phyloP scores from a whole-genome alignment of 2,113 vertebrate species.

The Vulpes lagopus region DNA sequence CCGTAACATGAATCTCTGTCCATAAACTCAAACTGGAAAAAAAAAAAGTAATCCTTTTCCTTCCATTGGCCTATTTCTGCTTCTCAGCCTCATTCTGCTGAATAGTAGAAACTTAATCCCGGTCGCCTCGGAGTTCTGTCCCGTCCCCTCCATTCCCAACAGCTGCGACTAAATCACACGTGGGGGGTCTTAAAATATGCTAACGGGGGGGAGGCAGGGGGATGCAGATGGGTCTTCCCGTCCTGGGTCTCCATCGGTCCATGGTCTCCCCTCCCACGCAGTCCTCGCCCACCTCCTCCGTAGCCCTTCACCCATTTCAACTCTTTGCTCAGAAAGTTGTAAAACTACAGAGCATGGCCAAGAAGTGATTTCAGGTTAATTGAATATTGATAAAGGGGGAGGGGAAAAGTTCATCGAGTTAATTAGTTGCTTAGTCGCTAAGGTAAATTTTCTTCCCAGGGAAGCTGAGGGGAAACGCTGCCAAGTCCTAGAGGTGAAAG shows the following conservation, averaged over 20 bases:
- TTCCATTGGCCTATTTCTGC: not conserved
- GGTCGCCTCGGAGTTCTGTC: not conserved
- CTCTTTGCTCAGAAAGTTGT: slow-evolving; percentile 21
- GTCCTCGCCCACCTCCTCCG: not conserved
- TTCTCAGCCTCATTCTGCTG: not conserved
- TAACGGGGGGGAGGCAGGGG: not conserved
- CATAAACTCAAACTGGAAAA: slow-evolving; percentile 11
- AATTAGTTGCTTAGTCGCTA: slow-evolving; percentile 70
- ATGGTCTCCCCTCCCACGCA: not conserved
- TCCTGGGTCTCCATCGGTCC: not conserved
- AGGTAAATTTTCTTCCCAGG: slow-evolving; percentile 51
- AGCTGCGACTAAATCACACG: not conserved
- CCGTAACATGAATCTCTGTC: not conserved
- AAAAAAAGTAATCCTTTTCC: not conserved
- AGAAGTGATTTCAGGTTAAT: slow-evolving; percentile 61
- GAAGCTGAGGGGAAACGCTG: not conserved
- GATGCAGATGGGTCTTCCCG: too few species aligned
- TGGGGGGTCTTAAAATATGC: not conserved
- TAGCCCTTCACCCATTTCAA: not conserved
- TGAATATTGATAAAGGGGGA: slow-evolving; percentile 72
- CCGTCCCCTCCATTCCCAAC: not conserved
- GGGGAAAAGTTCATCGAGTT: slow-evolving; percentile 59
- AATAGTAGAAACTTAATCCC: not conserved
- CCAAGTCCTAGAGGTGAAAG: not conserved
- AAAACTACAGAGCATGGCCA: slow-evolving; percentile 60